A percentile compares a stretch with the other conserved stretches of the same genome.
phyloP scores from a whole-genome alignment of 2,888 invertebrate genomes.

The Cybosia mesomella region DNA sequence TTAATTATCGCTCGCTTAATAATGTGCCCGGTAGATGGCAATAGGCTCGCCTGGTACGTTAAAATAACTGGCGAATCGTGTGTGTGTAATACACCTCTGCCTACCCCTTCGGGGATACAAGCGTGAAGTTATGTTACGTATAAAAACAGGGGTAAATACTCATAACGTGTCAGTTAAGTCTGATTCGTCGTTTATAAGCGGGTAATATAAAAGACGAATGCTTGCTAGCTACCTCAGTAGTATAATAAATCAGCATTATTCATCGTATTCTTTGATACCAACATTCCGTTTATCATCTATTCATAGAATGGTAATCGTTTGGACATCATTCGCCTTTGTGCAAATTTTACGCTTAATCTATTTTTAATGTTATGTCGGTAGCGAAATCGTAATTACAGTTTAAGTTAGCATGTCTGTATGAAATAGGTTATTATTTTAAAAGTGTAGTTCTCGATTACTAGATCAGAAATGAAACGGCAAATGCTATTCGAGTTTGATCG shows the following conservation, averaged over 20 bases:
- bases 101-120: too few relatives aligned
- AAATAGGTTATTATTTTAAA: neutral
- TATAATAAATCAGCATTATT: neutral
- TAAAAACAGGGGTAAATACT: too few relatives aligned
- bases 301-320: constrained; percentile 27
- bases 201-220: neutral
- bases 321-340: constrained; percentile 24
- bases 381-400: constrained; percentile 32
- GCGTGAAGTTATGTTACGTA: too few relatives aligned
- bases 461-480: too few relatives aligned
- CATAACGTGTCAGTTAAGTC: too few relatives aligned
- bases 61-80: too few relatives aligned
- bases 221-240: neutral
- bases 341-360: constrained; percentile 38
- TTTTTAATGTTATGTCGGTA: constrained; percentile 44
- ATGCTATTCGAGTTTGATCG: too few relatives aligned
- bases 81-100: too few relatives aligned
- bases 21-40: too few relatives aligned
- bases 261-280: neutral
- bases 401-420: constrained; percentile 8
- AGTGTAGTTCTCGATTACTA: neutral
- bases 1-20: too few relatives aligned
- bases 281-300: constrained; percentile 21
- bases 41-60: too few relatives aligned
- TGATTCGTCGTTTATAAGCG: too few relatives aligned